Base-by-base conservation (phyloP, 2,888 invertebrate genomes). In the Eupithecia tripunctaria region DNA sequence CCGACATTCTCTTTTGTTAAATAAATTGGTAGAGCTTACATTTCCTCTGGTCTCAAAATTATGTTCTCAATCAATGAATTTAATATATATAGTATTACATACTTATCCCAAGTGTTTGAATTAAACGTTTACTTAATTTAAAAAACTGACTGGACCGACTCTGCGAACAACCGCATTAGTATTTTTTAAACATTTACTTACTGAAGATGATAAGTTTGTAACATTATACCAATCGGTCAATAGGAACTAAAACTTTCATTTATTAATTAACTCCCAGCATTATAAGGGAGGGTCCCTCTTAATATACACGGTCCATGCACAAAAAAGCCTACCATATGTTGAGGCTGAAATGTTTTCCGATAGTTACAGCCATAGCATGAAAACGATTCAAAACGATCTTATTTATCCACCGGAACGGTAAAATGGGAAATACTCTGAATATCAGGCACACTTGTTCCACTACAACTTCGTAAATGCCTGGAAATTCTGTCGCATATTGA, bases 361-460 rank as follows among this genome's bases (percentile, higher is more conserved):
- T 75, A 75, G 75, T 75, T 72, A 63, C 65, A 68, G 21, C 74
- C 72, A 70, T 76, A 74, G 70, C 76, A 72, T 51, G 70, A 73
- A 76, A 73, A 70, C 70, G 74, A 71, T 73, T 72, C 71, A 72
- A 73, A 76, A 73, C 76, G 74, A 70, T 74, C 74, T 72, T 76
- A 76, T 74, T 76, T 70, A 76, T 76, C 65, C 74, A 76, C 60
- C 47, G 74, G 65, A 73, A 74, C 74, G 73, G 72, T 70, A 70
- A 74, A 74, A 76, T 70, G 75, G 74, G 72, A 74, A 74, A 74
- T 74, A 67, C 65, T 70, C 69, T 70, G 74, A 74, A 76, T 76
- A 76, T 76, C 74, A 76, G 73, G 70, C 71, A 68, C 74, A 74
- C 76, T 76, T 74, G 76, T 74, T 74, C 66, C 70, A 74, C 76